Conservation (phyloP, 2,888 invertebrate species). For the Caenorhabditis plicata region DNA sequence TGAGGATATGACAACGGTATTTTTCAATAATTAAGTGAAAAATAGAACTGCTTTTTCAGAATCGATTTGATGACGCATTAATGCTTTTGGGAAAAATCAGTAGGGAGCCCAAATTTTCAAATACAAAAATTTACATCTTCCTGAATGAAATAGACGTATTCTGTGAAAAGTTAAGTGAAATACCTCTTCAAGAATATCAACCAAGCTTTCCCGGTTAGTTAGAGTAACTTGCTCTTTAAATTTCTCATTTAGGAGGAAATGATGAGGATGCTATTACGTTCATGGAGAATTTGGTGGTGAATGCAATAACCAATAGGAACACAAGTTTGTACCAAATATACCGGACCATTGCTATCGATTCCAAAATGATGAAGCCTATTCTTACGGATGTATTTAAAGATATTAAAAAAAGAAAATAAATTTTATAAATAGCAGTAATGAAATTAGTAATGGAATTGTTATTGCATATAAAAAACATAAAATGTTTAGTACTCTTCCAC, state of each 20-base stretch:
- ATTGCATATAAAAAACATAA: too few species aligned
- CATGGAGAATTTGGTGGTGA: constrained; percentile 33
- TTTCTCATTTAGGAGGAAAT: constrained; percentile 34
- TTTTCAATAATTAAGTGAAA: not conserved
- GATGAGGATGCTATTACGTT: constrained; percentile 51
- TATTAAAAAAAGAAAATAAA: constrained; percentile 34
- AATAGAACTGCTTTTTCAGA: constrained; percentile 24
- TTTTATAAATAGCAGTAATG: too few species aligned
- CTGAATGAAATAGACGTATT: constrained; percentile 58
- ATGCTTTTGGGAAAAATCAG: constrained; percentile 39
- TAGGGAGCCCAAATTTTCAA: constrained; percentile 41
- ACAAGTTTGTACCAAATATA: constrained; percentile 28
- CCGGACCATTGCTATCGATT: constrained; percentile 43
- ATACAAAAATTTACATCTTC: constrained; percentile 51
- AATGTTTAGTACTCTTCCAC: too few species aligned
- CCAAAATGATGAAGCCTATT: constrained; percentile 34
- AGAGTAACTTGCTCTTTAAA: not conserved
- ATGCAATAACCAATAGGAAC: constrained; percentile 18
- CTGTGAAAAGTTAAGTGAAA: constrained; percentile 42
- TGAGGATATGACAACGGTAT: constrained; percentile 41
- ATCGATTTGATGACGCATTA: constrained; percentile 47
- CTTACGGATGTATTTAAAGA: constrained; percentile 39
- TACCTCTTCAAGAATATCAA: constrained; percentile 42
- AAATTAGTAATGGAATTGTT: too few species aligned
- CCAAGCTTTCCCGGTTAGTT: constrained; percentile 37